These are phyloP conservation scores for Rana temporaria DNA, from an alignment of 2,113 vertebrate genomes.

Conservation along the genomic window DNA sequence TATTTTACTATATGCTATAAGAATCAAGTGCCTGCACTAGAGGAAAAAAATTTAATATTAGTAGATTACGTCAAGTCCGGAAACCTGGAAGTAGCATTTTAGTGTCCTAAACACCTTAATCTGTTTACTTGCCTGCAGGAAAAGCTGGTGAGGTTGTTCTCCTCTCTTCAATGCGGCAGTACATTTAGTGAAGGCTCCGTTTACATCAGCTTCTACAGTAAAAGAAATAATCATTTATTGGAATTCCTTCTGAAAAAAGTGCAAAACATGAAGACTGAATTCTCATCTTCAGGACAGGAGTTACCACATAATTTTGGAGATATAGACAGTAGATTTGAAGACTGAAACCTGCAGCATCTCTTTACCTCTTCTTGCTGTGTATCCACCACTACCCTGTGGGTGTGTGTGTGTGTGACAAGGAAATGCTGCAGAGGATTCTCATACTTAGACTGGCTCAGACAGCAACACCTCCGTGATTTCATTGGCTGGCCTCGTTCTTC, in stretches of 20 bases:
- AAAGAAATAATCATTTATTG: slow-evolving; percentile 50
- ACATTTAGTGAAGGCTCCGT: slow-evolving; percentile 20
- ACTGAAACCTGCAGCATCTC: slow-evolving; percentile 52
- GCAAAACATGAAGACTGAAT: neutral
- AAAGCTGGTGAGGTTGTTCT: slow-evolving; percentile 41
- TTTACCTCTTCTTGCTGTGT: slow-evolving; percentile 48
- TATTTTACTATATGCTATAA: no score
- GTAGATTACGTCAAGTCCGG: neutral
- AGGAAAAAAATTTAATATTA: no score
- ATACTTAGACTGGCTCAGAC: slow-evolving; percentile 57
- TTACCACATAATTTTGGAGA: slow-evolving; percentile 8
- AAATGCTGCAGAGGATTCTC: slow-evolving; percentile 57
- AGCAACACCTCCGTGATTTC: slow-evolving; percentile 62
- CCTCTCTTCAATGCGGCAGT: slow-evolving; percentile 47
- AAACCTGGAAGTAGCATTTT: neutral
- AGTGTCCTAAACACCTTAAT: neutral
- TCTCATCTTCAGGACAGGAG: slow-evolving; percentile 5
- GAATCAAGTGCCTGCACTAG: no score
- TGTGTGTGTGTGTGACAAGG: slow-evolving; percentile 52
- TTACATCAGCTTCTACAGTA: slow-evolving; percentile 46
- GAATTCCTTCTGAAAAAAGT: neutral
- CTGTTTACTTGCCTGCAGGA: slow-evolving; percentile 48
- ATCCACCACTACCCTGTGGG: slow-evolving; percentile 53
- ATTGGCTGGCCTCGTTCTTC: slow-evolving; percentile 58
- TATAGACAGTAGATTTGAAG: slow-evolving; percentile 21